Evolutionary conservation across 2,888 invertebrate genomes (phyloP).

Genomic region (Calameuta filiformis): DNA sequence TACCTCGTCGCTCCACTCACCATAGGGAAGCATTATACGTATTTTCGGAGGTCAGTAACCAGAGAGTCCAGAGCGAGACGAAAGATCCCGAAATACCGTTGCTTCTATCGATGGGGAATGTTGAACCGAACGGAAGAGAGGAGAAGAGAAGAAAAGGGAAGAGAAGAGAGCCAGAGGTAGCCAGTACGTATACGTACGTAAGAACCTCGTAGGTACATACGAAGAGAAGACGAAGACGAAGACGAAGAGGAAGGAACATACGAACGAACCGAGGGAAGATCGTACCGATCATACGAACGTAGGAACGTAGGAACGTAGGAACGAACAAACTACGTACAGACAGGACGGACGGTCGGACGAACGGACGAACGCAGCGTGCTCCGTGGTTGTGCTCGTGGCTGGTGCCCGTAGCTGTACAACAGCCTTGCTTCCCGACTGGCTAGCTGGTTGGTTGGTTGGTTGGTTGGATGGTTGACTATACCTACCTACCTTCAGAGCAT

Average conservation of each 20-base stretch:
- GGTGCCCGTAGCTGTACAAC: constrained; percentile 42
- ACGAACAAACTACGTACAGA: constrained; percentile 10
- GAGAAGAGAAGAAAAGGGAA: neutral
- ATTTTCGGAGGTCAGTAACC: constrained; percentile 66
- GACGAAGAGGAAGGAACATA: constrained; percentile 22
- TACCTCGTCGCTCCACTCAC: constrained; percentile 3
- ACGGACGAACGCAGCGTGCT: constrained; percentile 19
- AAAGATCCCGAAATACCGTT: constrained; percentile 60
- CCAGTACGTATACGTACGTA: neutral
- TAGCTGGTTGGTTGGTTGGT: constrained; percentile 25
- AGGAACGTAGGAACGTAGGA: constrained; percentile 25
- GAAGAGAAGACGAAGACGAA: neutral
- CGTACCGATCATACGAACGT: constrained; percentile 9
- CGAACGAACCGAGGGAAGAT: constrained; percentile 32
- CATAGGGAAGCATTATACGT: constrained; percentile 29
- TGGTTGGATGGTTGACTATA: constrained; percentile 41
- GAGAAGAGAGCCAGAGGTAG: constrained; percentile 7
- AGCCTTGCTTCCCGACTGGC: constrained; percentile 37
- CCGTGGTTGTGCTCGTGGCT: constrained; percentile 15
- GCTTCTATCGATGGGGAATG: constrained; percentile 61
- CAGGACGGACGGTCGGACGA: constrained; percentile 8
- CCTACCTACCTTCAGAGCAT: constrained; percentile 56
- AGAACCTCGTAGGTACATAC: neutral
- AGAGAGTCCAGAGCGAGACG: constrained; percentile 51
- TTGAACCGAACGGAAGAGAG: constrained; percentile 39